phyloP scores from a whole-genome alignment of 2,113 vertebrate species.

The Prionailurus bengalensis region DNA sequence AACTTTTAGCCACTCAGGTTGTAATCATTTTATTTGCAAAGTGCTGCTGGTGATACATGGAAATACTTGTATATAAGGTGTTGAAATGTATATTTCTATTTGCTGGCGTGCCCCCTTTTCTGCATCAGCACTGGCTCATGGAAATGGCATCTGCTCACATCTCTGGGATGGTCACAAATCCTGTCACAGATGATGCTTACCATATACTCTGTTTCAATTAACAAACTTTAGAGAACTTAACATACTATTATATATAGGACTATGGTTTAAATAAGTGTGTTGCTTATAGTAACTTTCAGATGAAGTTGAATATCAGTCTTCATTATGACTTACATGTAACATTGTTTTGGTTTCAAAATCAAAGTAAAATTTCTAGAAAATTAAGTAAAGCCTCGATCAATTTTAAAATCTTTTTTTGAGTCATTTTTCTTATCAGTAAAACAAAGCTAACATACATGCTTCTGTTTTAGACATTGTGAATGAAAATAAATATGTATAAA shows the following conservation, averaged over 20 bases:
- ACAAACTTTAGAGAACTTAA: background rate
- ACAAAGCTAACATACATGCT: background rate
- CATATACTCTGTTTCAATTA: background rate
- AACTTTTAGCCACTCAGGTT: background rate
- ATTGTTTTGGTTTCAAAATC: conserved; percentile 28
- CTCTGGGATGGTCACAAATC: background rate
- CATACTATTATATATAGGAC: background rate
- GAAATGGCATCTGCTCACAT: background rate
- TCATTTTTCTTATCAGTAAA: conserved; percentile 23
- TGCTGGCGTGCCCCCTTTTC: background rate
- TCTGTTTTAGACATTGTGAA: conserved; percentile 8
- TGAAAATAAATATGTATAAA: background rate
- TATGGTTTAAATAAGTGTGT: background rate
- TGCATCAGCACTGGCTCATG: no score
- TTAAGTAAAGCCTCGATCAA: background rate
- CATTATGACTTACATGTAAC: background rate
- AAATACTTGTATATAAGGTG: background rate
- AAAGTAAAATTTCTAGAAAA: conserved; percentile 26
- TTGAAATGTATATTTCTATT: background rate
- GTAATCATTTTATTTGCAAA: background rate
- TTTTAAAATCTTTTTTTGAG: background rate
- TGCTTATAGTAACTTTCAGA: background rate
- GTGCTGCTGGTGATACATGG: background rate
- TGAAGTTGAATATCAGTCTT: background rate
- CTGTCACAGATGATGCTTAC: background rate